phyloP scores from a whole-genome alignment of 1,140 invertebrate genomes.

The Drosophila cardini region DNA sequence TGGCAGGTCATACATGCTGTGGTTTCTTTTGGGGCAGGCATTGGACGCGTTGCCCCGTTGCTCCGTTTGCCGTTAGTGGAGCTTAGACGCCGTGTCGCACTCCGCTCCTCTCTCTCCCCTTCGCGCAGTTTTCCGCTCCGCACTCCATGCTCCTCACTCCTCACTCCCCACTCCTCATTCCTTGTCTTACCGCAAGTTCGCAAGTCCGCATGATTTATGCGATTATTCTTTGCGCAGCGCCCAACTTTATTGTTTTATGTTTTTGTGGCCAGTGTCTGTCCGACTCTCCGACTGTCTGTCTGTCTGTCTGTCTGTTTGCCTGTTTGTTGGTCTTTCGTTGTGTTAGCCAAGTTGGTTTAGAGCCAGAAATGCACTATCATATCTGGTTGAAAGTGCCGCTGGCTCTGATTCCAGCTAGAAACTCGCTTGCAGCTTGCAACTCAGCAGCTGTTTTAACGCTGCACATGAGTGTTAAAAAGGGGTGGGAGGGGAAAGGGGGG shows the following conservation, averaged over 20 bases:
- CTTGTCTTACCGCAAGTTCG: conserved; percentile 67
- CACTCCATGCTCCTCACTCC: conserved; percentile 34
- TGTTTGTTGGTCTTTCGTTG: conserved; percentile 6
- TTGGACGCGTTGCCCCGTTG: conserved; percentile 29
- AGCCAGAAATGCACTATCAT: conserved; percentile 53
- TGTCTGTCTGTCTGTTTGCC: conserved; percentile 6
- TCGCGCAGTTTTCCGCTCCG: conserved; percentile 37
- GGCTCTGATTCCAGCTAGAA: conserved; percentile 57
- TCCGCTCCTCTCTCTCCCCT: background rate
- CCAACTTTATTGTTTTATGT: conserved; percentile 82
- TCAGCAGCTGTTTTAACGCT: conserved; percentile 54
- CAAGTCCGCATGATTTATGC: conserved; percentile 82
- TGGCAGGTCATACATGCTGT: conserved; percentile 4
- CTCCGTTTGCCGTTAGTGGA: conserved; percentile 56
- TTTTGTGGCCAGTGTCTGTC: conserved; percentile 61
- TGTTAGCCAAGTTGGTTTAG: conserved; percentile 16
- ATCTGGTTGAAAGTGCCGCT: conserved; percentile 61
- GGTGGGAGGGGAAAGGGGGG: background rate
- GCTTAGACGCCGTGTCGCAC: conserved; percentile 60
- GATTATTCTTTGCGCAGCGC: conserved; percentile 81
- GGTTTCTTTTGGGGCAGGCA: conserved; percentile 7
- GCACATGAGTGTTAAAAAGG: conserved; percentile 27
- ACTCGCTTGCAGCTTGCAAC: conserved; percentile 37
- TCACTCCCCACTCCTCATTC: conserved; percentile 48
- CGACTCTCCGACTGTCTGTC: conserved; percentile 25